Evolutionary conservation across 2,888 invertebrate species (phyloP).

Genomic region (Caenorhabditis parvicauda): DNA sequence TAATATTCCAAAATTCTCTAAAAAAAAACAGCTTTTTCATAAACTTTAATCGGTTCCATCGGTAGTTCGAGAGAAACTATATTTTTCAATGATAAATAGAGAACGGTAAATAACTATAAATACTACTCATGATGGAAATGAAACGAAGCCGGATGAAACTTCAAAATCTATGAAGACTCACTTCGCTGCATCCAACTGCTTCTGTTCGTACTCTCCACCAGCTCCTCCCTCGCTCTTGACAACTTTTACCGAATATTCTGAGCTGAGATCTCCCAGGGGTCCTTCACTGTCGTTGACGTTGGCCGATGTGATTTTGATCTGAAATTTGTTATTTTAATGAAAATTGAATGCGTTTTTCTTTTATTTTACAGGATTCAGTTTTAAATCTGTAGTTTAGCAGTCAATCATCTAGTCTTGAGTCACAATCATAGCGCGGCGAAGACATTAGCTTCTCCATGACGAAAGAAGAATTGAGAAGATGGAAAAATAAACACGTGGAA

Average conservation of each 20-base stretch:
- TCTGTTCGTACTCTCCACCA: constrained; percentile 1
- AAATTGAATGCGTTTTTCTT: neutral
- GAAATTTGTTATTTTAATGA: too few relatives aligned
- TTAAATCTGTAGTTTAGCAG: too few relatives aligned
- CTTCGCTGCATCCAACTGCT: neutral
- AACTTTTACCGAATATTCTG: constrained; percentile 41
- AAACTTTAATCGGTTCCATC: neutral
- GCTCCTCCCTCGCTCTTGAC: constrained; percentile 22
- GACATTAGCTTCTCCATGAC: too few relatives aligned
- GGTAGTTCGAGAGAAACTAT: neutral
- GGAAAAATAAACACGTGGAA: too few relatives aligned
- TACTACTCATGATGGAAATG: too few relatives aligned
- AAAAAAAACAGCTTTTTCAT: neutral
- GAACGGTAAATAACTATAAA: neutral
- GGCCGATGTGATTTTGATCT: constrained; percentile 24
- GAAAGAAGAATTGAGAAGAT: too few relatives aligned
- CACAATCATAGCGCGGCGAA: too few relatives aligned
- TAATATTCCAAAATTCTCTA: too few relatives aligned
- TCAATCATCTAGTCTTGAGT: too few relatives aligned
- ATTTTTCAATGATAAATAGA: neutral
- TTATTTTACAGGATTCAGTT: neutral
- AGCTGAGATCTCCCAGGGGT: constrained; percentile 38
- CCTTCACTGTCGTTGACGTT: constrained; percentile 32
- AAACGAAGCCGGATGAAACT: too few relatives aligned
- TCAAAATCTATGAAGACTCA: neutral